These are phyloP conservation scores for Ophioninae sp. DNA, from an alignment of 2,888 invertebrate genomes.

Conservation along the genomic window DNA sequence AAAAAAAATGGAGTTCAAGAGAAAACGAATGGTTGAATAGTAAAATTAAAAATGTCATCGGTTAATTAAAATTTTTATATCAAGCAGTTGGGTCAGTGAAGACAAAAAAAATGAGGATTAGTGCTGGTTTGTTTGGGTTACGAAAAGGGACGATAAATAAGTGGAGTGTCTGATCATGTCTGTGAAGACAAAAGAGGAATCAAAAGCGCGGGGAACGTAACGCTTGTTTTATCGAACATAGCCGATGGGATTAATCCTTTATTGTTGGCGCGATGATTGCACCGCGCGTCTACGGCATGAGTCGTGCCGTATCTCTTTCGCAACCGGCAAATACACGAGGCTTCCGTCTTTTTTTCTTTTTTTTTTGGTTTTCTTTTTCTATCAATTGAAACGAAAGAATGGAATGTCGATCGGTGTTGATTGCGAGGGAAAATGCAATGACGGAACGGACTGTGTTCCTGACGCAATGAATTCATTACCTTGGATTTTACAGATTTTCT, in stretches of 20 bases:
- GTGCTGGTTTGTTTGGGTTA: neutral
- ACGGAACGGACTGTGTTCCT: constrained; percentile 54
- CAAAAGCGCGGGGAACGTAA: constrained; percentile 9
- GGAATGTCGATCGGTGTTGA: constrained; percentile 66
- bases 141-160: neutral
- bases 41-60: too few species aligned
- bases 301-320: constrained; percentile 63
- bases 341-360: constrained; percentile 57
- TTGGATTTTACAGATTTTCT: too few species aligned
- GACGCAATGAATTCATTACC: constrained; percentile 55
- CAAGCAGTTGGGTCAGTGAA: neutral
- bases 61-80: neutral
- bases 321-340: constrained; percentile 68
- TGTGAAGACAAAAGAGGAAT: constrained; percentile 2
- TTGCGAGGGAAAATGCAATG: constrained; percentile 9
- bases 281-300: constrained; percentile 48
- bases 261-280: constrained; percentile 73
- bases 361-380: too few species aligned
- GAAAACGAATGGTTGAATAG: neutral
- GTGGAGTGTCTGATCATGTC: constrained; percentile 25
- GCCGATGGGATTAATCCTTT: constrained; percentile 71
- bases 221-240: constrained; percentile 70
- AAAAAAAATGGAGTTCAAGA: neutral
- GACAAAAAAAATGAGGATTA: too few species aligned
- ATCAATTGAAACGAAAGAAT: constrained; percentile 67